Evolutionary conservation across 2,113 vertebrate genomes (phyloP).

Genomic region (Pungitius pungitius): DNA sequence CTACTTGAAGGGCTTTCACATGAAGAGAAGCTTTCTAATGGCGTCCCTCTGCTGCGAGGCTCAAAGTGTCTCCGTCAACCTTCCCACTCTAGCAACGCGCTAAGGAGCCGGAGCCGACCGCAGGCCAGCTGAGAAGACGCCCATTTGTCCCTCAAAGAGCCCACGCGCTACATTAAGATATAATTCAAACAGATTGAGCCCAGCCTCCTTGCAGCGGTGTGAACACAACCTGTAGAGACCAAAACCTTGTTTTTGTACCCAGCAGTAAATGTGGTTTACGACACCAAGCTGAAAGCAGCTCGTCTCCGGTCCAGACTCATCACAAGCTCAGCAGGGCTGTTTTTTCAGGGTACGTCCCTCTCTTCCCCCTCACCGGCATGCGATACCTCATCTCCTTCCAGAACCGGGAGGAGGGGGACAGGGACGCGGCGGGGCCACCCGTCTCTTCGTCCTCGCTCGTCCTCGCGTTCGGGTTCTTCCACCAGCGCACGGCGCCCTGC

Average conservation of each 20-base stretch:
- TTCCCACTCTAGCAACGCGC: no score
- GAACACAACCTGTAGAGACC: background rate
- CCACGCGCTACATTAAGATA: background rate
- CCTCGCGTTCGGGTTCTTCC: constrained; percentile 72
- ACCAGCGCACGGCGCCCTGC: constrained; percentile 86
- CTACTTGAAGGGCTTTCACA: no score
- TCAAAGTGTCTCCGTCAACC: no score
- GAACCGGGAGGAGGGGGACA: constrained; percentile 76
- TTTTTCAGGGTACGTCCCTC: constrained; percentile 40
- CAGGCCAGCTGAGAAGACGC: no score
- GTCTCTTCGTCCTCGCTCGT: constrained; percentile 10
- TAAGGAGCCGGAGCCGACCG: no score
- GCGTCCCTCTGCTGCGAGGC: no score
- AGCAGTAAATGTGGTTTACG: background rate
- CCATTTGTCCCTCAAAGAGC: no score
- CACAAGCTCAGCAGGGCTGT: constrained; percentile 57
- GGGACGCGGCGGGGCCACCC: background rate
- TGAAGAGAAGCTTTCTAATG: no score
- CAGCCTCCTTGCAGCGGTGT: background rate
- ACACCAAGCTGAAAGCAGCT: background rate
- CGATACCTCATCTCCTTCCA: constrained; percentile 89
- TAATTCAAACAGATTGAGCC: background rate
- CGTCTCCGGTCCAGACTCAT: background rate
- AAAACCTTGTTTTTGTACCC: background rate
- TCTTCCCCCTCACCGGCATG: constrained; percentile 85